Evolutionary conservation across 1,140 invertebrate species (phyloP), one percentile per base, ranked within the genome.

Genomic region (Metaphire vulgaris): DNA sequence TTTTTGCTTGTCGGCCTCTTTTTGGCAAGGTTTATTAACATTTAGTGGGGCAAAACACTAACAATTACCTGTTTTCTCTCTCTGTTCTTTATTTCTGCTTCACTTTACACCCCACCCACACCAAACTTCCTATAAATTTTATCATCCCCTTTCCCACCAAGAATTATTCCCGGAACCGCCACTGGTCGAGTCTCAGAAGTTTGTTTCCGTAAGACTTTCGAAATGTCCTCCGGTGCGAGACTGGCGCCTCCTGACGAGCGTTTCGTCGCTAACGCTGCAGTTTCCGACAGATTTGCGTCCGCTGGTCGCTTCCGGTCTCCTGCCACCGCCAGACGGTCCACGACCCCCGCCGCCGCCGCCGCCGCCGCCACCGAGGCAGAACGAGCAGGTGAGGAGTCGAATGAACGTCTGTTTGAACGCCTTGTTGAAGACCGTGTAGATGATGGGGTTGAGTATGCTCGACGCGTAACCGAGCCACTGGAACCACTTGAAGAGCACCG

Each of bases 371-470:
- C 6, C 41, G 21, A 56, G 41, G 41, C 41, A 56, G 41, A 56
- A 56, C 6, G 69, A 71, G 85, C 93, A 96, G 32, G 90, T 86
- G 26, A 96, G 83, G 0, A 96, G 92, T 83, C 92, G 92, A 80
- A 93, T 92, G 85, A 97, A 97, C 0, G 94, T 93, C 0, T 64
- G 56, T 71, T 77, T 77, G 76, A 77, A 77, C 28, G 71, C 64
- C 29, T 71, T 56, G 86, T 97, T 97, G 86, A 97, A 96, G 77
- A 96, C 93, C 1, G 94, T 96, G 84, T 96, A 96, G 78, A 95
- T 93, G 32, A 88, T 81, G 0, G 94, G 94, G 87, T 97, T 97
- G 14, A 96, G 92, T 90, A 94, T 94, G 1, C 93, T 95, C 81
- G 92, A 94, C 33, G 92, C 91, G 85, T 96, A 97, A 65, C 95